Conservation (phyloP, 2,797 vertebrate species). For the Oreortyx pictus region DNA sequence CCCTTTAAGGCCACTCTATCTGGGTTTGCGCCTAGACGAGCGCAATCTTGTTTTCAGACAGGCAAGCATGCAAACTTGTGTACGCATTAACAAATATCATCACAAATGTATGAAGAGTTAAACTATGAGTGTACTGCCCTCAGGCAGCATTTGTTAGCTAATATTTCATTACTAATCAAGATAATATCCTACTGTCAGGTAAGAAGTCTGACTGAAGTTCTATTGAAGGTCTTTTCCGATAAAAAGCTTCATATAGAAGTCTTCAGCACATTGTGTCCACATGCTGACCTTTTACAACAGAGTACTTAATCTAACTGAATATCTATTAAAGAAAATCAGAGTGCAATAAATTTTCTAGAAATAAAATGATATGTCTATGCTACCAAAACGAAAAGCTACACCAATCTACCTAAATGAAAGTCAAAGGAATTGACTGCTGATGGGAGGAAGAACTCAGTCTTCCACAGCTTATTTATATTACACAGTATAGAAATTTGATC, state of each 20-base stretch:
- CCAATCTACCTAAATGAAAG: not conserved
- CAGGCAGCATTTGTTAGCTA: not conserved
- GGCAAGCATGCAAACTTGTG: not conserved
- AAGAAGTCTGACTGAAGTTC: not conserved
- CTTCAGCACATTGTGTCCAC: not conserved
- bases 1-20: constrained; percentile 58
- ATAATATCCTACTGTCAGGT: not conserved
- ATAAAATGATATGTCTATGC: not conserved
- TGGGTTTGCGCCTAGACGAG: constrained; percentile 73
- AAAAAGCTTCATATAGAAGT: not conserved
- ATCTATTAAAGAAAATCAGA: not conserved
- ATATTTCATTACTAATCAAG: not conserved
- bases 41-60: constrained; percentile 22
- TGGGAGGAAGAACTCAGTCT: not conserved
- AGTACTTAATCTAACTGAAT: not conserved
- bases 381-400: not conserved
- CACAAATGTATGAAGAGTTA: not conserved
- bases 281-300: not conserved
- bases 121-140: not conserved
- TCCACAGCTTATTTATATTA: not conserved
- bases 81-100: not conserved
- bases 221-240: not conserved
- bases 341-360: not conserved
- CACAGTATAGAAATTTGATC: not conserved
- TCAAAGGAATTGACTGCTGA: not conserved